These are phyloP conservation scores for Subacronicta megacephala DNA, from an alignment of 2,888 invertebrate species.

Conservation along the genomic window DNA sequence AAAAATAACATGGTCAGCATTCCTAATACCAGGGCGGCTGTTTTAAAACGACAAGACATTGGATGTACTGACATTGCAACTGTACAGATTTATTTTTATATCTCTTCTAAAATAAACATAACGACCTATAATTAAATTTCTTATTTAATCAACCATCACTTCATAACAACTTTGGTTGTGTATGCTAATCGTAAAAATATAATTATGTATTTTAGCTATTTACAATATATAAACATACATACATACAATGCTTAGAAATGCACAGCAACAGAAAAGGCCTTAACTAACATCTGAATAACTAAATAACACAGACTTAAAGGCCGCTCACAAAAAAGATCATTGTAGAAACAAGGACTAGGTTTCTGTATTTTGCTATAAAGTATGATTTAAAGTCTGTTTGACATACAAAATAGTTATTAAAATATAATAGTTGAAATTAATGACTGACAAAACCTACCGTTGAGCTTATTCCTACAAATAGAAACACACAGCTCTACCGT, in stretches of 20 bases:
- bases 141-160: constrained; percentile 90
- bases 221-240: constrained; percentile 90
- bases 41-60: constrained; percentile 80
- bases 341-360: constrained; percentile 74
- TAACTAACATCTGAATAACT: constrained; percentile 84
- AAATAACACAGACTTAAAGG: constrained; percentile 88
- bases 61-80: constrained; percentile 77
- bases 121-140: constrained; percentile 87
- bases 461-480: constrained; percentile 61
- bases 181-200: constrained; percentile 90
- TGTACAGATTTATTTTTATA: constrained; percentile 76
- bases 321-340: constrained; percentile 80
- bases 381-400: constrained; percentile 17
- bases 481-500: constrained; percentile 48
- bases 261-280: constrained; percentile 88
- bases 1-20: constrained; percentile 84
- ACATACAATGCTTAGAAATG: constrained; percentile 90
- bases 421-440: constrained; percentile 25
- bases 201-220: constrained; percentile 85
- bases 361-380: constrained; percentile 35
- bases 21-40: constrained; percentile 87
- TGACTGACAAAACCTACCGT: constrained; percentile 43
- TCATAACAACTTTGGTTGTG: constrained; percentile 90
- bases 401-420: constrained; percentile 16
- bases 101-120: constrained; percentile 86